Conservation (phyloP, 2,888 invertebrate species). For the Mythimna pallens region DNA sequence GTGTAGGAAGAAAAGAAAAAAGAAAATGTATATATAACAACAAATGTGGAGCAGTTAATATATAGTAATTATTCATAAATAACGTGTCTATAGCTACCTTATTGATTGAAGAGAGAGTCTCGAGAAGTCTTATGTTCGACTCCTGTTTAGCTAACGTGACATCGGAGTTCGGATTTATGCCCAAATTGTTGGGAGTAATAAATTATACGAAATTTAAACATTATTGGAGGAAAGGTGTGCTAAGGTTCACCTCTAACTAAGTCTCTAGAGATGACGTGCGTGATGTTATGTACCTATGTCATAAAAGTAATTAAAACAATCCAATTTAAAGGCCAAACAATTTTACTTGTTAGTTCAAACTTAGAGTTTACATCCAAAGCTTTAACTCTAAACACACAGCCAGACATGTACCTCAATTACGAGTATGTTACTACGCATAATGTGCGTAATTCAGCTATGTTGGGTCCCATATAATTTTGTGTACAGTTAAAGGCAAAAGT, state of each 20-base stretch:
- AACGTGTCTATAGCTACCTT: no score
- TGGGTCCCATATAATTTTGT: constrained; percentile 22
- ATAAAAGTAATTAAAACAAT: constrained; percentile 33
- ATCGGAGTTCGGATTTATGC: no score
- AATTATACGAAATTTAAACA: no score
- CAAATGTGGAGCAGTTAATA: no score
- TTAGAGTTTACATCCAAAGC: constrained; percentile 31
- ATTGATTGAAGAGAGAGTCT: no score
- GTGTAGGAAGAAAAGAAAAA: no score
- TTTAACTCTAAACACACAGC: constrained; percentile 10
- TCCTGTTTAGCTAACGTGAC: no score
- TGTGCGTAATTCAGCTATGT: constrained; percentile 26
- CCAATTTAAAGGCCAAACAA: constrained; percentile 12
- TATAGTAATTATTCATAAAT: no score
- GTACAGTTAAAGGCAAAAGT: constrained; percentile 10
- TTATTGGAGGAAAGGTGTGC: neutral
- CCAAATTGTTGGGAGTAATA: no score
- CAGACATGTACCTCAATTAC: constrained; percentile 34
- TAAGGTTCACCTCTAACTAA: neutral
- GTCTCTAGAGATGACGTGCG: neutral
- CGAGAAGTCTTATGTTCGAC: no score
- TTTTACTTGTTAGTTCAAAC: constrained; percentile 19
- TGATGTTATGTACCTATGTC: neutral
- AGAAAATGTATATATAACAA: no score
- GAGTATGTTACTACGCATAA: constrained; percentile 21